Base-by-base conservation (phyloP, 2,888 invertebrate species). In the Amphimallon solstitiale region DNA sequence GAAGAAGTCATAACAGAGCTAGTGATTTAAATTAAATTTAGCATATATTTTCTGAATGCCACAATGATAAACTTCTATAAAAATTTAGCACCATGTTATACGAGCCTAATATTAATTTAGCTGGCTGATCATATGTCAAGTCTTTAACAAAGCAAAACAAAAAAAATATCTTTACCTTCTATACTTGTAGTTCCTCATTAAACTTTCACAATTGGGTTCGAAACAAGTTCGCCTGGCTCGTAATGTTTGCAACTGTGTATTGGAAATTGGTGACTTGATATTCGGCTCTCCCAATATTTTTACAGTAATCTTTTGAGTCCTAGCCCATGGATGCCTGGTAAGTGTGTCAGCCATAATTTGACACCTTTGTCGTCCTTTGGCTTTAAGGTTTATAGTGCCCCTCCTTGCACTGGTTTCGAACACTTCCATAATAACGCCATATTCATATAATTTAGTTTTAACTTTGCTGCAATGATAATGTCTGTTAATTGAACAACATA, bases 351-450 rank as follows among this genome's bases (percentile, higher is more conserved):
- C 72, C 1, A 89, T 73, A 49, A 92, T 82, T 74, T 85, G 84
- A 78, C 94, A 93, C 67, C 94, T 84, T 78, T 94, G 93, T 52
- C 93, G 81, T 0, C 92, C 93, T 76, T 89, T 89, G 0, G 93
- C 92, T 81, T 88, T 85, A n/a, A 91, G 82, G 40, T 86, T 86
- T 21, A 85, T 77, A 2, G 77, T 74, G 63, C 85, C 86, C 64
- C 87, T 85, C 62, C 85, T 85, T 67, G 86, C 86, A 70, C 87
- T 87, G 3, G 88, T 86, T 78, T 90, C 90, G 17, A 87, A 89
- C 5, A 90, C 87, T 79, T 90, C 89, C 72, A 89, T 89, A 1
- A 89, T 88, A 0, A 89, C 88, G 2, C 90, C 90, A 68, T 86
- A 81, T 9, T 78, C 74, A 65, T 76, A 81, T 2, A 81, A 56